These are phyloP conservation scores for Ageneiosus marmoratus DNA, from an alignment of 2,113 vertebrate species.

Conservation along the genomic window DNA sequence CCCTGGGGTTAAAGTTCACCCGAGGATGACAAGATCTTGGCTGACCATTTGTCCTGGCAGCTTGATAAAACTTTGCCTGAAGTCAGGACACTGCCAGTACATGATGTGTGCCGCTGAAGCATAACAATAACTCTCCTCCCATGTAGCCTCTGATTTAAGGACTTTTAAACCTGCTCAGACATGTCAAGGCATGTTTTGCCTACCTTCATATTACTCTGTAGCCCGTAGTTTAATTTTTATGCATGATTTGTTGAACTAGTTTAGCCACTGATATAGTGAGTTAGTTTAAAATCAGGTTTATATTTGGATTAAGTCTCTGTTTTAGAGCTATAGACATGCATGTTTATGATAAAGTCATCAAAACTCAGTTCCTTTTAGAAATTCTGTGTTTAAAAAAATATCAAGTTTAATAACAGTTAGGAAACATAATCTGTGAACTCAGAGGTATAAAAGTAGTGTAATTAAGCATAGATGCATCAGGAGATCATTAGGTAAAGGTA, in stretches of 20 bases:
- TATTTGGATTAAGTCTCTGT: not conserved
- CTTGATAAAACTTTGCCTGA: slow-evolving; percentile 18
- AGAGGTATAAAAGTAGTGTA: not conserved
- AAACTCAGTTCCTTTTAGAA: not conserved
- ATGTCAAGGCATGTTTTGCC: not conserved
- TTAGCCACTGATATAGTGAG: not conserved
- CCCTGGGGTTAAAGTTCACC: slow-evolving; percentile 24
- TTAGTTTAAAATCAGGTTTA: not conserved
- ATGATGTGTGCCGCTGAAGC: not conserved
- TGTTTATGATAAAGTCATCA: not conserved
- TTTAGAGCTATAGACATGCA: not conserved
- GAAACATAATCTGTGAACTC: not conserved
- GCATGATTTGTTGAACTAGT: not conserved
- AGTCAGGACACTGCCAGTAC: slow-evolving; percentile 12
- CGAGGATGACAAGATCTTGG: slow-evolving; percentile 19
- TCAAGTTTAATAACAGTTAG: not conserved
- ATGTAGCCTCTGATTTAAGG: not conserved
- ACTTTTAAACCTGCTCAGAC: not conserved
- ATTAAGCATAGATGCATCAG: not conserved
- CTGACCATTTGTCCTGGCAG: slow-evolving; percentile 13
- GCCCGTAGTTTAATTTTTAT: not conserved
- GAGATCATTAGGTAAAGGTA: not conserved
- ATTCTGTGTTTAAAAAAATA: not conserved
- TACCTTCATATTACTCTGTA: not conserved
- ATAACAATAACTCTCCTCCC: not conserved